Conservation (phyloP, 2,888 invertebrate genomes). For the Campoplex capitator region DNA sequence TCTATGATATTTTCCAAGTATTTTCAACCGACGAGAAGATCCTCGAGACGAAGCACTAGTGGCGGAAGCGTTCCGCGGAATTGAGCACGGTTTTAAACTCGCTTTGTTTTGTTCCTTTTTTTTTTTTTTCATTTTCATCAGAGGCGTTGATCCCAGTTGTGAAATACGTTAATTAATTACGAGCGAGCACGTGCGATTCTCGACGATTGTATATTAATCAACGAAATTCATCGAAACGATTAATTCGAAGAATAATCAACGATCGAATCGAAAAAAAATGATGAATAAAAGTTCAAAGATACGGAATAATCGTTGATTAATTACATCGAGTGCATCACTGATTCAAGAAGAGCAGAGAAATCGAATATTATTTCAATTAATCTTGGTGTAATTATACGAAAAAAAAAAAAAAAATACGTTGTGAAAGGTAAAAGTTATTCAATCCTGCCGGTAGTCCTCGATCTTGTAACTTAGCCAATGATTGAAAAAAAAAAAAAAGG, state of each 20-base stretch:
- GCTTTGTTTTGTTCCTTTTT: too few relatives aligned
- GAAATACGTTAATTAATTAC: background rate
- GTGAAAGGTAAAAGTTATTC: slow-evolving; percentile 35
- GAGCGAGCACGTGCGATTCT: background rate
- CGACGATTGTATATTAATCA: background rate
- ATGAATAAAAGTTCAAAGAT: background rate
- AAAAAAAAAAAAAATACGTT: background rate
- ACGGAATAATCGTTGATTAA: background rate
- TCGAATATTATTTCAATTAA: background rate
- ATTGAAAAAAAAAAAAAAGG: background rate
- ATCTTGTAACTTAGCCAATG: slow-evolving; percentile 21
- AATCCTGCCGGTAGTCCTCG: slow-evolving; percentile 32
- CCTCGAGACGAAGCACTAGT: background rate
- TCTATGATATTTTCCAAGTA: background rate
- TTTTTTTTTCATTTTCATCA: background rate
- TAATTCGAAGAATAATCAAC: background rate
- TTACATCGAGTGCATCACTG: background rate
- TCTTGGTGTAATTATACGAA: background rate
- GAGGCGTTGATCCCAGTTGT: background rate
- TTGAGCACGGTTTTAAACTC: background rate
- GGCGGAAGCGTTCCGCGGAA: background rate
- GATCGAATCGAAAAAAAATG: background rate
- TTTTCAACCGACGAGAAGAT: slow-evolving; percentile 8
- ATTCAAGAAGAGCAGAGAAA: background rate
- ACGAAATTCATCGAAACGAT: background rate